These are phyloP conservation scores for Gobio occitaniae DNA, from an alignment of 2,797 vertebrate genomes.

Conservation along the genomic window DNA sequence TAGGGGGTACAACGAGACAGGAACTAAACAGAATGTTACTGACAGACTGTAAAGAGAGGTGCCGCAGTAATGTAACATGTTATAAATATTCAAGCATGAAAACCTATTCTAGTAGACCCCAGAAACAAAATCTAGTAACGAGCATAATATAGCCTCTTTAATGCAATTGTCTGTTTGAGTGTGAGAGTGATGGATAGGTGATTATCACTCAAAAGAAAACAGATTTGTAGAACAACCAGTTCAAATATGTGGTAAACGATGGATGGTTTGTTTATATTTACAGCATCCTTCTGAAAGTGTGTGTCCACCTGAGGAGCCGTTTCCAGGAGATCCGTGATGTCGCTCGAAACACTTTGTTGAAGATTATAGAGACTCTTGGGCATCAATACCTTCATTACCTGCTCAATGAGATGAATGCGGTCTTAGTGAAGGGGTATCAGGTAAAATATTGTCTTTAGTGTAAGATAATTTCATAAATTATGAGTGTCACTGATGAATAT, in stretches of 20 bases:
- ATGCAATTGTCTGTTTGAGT: neutral
- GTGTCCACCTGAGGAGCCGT: slow-evolving; percentile 90
- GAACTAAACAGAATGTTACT: neutral
- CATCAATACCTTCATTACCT: slow-evolving; percentile 88
- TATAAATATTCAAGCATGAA: neutral
- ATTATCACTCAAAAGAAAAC: no score
- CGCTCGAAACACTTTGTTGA: slow-evolving; percentile 89
- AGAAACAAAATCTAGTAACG: neutral
- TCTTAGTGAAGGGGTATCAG: slow-evolving; percentile 95
- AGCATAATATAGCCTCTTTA: neutral
- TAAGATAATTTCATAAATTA: neutral
- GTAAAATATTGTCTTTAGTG: slow-evolving; percentile 68
- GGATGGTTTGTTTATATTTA: slow-evolving; percentile 25
- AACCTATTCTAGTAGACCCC: neutral
- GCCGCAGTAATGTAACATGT: neutral
- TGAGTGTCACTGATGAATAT: neutral
- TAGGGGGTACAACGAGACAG: neutral
- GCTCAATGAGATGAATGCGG: slow-evolving; percentile 89
- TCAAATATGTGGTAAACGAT: neutral
- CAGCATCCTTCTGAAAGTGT: slow-evolving; percentile 94
- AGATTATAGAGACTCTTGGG: slow-evolving; percentile 91
- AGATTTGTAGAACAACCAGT: no score
- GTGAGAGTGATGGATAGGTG: neutral
- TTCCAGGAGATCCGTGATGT: slow-evolving; percentile 95
- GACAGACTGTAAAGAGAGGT: neutral